Conservation (phyloP, 2,888 invertebrate genomes). For the Synanthedon vespiformis region DNA sequence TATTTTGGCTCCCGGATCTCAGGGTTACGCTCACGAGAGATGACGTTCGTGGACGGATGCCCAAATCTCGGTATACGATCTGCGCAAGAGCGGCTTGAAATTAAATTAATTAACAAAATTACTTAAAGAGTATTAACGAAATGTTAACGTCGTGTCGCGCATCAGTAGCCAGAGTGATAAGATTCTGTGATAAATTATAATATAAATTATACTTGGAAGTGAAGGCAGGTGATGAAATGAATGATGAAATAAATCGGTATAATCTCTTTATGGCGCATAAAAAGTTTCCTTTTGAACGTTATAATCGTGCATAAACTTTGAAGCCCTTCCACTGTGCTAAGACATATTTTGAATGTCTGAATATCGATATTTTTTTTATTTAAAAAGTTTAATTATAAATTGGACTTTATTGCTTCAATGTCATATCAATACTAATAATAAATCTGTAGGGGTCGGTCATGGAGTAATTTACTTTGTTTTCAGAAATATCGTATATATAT, state of each 20-base stretch:
- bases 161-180: slow-evolving; percentile 4
- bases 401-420: no score
- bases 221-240: not conserved
- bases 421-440: no score
- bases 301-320: no score
- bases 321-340: no score
- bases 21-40: slow-evolving; percentile 1
- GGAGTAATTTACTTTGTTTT: no score
- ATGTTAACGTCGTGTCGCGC: slow-evolving; percentile 10
- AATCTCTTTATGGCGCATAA: no score
- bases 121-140: slow-evolving; percentile 11
- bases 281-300: no score
- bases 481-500: no score
- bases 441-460: no score
- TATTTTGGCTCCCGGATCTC: not conserved
- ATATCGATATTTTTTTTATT: no score
- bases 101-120: slow-evolving; percentile 20
- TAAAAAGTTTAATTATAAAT: no score
- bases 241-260: not conserved
- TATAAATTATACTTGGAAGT: not conserved
- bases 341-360: no score
- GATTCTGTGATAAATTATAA: slow-evolving; percentile 5
- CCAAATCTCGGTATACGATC: slow-evolving; percentile 4
- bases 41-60: slow-evolving; percentile 3
- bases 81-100: slow-evolving; percentile 8